Evolutionary conservation across 2,113 vertebrate species (phyloP), one percentile per base, ranked within the genome.

Genomic region (Chaenocephalus aceratus): DNA sequence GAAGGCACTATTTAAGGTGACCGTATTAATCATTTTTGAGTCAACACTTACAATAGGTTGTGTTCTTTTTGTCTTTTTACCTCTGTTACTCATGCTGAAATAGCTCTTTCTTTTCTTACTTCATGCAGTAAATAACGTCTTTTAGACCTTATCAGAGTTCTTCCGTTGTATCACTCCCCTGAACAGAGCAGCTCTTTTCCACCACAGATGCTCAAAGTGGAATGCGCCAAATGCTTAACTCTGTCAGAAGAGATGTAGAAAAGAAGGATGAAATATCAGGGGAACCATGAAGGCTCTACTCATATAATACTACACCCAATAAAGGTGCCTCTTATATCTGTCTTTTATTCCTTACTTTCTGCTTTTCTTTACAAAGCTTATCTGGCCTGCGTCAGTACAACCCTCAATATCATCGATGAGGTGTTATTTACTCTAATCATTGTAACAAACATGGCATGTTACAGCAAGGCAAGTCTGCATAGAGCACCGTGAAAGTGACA

Each of bases 171-270:
- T 84, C 80, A 34, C 77, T 71, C 49, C 56, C 34, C 61, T 72
- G 71, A 79, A 86, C 59, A 59, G 46, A 54, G 23, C 34, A n/a
- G 61, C 51, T 68, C 46, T 45, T 76, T 78, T 71, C 76, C 34
- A 12, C 44, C 34, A 12, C 82, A 77, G 72, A 75, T 12, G 57
- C 67, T 64, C 69, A 75, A 82, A 80, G 48, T 56, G 49, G 56
- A 52, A 51, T 12, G 61, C 46, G 69, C 51, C 63, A 80, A 76
- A 83, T 71, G 65, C 53, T 46, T 56, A 57, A 48, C 63, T 63
- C 56, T 86, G 86, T 80, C 77, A 80, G 64, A 79, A 9, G 21
- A 82, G 80, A 72, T 64, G 72, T 41, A 21, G 69, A 54, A 53
- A 48, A 58, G 48, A 15, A 61, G 71, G 60, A 51, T 86, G 10